Evolutionary conservation across 2,113 vertebrate species (phyloP).

Genomic region (Pachypanchax playfairii): DNA sequence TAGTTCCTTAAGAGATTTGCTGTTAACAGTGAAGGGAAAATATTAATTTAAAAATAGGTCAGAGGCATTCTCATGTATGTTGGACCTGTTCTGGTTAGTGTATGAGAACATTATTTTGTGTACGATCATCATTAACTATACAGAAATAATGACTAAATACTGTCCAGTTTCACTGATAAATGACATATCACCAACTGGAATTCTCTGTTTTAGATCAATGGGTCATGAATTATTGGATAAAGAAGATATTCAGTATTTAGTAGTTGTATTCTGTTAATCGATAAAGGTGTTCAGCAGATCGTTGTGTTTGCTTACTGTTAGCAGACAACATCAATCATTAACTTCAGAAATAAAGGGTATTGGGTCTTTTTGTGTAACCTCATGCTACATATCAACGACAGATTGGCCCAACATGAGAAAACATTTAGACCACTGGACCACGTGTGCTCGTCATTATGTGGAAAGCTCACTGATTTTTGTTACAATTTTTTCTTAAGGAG

Average conservation of each 20-base stretch:
- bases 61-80: slow-evolving; percentile 50
- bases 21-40: not conserved
- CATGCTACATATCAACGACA: not conserved
- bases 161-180: no score
- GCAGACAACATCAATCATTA: slow-evolving; percentile 65
- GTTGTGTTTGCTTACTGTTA: slow-evolving; percentile 48
- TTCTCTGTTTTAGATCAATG: no score
- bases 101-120: no score
- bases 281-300: no score
- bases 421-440: slow-evolving; percentile 10
- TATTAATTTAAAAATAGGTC: no score
- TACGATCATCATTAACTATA: slow-evolving; percentile 7
- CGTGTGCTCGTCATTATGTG: not conserved
- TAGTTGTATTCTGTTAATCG: no score
- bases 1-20: slow-evolving; percentile 13
- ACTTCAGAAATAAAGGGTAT: slow-evolving; percentile 40
- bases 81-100: no score
- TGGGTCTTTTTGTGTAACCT: not conserved
- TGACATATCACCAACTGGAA: no score
- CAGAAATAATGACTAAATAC: slow-evolving; percentile 15
- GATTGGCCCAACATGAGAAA: not conserved
- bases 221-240: no score
- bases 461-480: no score
- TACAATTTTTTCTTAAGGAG: no score
- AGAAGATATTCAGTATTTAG: no score